phyloP scores from a whole-genome alignment of 64 coral and sea anemone species.

The Dendronephthya gigantea region DNA sequence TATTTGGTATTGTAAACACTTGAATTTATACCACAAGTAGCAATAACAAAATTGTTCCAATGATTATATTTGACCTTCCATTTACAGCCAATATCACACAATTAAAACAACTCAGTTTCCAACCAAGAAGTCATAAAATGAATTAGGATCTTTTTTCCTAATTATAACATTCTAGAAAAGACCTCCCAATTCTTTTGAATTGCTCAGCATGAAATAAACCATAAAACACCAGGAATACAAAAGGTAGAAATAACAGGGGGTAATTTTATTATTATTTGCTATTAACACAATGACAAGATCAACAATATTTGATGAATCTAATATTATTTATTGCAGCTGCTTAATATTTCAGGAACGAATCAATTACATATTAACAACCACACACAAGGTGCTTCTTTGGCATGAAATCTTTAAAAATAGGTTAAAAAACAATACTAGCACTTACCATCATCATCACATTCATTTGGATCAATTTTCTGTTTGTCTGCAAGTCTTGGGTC shows the following conservation, averaged over 20 bases:
- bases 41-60: no score
- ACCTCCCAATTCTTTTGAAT: background rate
- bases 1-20: background rate
- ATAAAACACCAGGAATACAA: background rate
- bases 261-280: background rate
- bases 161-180: no score
- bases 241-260: background rate
- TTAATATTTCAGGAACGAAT: no score
- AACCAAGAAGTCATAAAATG: background rate
- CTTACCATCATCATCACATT: conserved; percentile 73
- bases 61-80: no score
- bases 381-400: no score
- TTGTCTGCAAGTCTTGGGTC: conserved; percentile 56
- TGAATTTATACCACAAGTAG: no score
- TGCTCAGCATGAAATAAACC: background rate
- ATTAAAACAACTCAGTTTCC: background rate
- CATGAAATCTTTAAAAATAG: no score
- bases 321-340: no score
- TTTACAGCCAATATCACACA: no score
- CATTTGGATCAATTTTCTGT: conserved; percentile 25
- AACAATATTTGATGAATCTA: no score
- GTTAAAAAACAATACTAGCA: background rate
- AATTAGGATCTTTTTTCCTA: background rate
- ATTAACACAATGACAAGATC: no score
- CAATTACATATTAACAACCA: no score